Evolutionary conservation across 2,797 vertebrate species (phyloP).

Genomic region (Okamejei kenojei): DNA sequence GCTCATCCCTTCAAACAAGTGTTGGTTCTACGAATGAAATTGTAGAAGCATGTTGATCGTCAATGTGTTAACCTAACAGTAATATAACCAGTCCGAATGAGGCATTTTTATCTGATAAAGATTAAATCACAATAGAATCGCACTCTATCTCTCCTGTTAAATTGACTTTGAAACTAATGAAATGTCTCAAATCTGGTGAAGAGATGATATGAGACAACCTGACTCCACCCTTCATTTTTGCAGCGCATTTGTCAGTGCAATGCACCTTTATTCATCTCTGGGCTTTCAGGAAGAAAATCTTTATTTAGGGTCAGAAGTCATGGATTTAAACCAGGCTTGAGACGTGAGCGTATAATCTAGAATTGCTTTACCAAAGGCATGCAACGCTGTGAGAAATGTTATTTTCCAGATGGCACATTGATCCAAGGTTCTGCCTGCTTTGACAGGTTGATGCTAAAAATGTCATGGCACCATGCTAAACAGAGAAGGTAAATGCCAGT

Average conservation of each 20-base stretch:
- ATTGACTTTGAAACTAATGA: background rate
- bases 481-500: no score
- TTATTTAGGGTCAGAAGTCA: background rate
- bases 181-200: background rate
- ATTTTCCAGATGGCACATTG: background rate
- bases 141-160: background rate
- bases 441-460: background rate
- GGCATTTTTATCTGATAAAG: background rate
- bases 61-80: background rate
- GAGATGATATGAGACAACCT: background rate
- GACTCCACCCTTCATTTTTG: background rate
- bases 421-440: background rate
- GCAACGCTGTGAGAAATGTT: background rate
- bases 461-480: background rate
- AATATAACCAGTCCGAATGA: background rate
- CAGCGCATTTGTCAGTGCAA: background rate
- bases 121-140: background rate
- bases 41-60: background rate
- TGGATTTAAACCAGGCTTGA: background rate
- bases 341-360: background rate
- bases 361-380: background rate
- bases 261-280: background rate
- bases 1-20: background rate
- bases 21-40: background rate
- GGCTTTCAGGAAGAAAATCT: background rate